A percentile compares a stretch with the other conserved stretches of the same genome.
Conservation (phyloP, 2,113 vertebrate genomes). For the Syrmaticus mikado region DNA sequence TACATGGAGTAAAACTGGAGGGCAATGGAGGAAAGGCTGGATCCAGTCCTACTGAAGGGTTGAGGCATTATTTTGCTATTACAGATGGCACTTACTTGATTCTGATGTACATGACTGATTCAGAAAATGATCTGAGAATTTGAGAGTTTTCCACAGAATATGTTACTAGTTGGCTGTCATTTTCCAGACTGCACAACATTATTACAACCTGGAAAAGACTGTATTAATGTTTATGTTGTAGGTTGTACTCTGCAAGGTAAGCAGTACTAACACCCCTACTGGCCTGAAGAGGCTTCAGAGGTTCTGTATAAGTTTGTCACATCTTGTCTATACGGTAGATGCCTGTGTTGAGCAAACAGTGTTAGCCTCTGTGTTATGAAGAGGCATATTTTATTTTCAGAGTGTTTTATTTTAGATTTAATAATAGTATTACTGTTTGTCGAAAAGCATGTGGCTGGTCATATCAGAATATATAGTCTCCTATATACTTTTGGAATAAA, state of each 20-base stretch:
- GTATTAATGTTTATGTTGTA: neutral
- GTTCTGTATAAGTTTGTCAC: neutral
- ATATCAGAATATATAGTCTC: neutral
- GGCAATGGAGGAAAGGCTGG: neutral
- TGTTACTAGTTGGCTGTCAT: neutral
- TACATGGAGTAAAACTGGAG: neutral
- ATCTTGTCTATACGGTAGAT: neutral
- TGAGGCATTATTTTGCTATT: neutral
- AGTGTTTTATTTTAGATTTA: conserved; percentile 41
- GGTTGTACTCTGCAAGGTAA: neutral
- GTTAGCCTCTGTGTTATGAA: neutral
- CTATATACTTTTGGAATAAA: neutral
- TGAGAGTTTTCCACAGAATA: neutral
- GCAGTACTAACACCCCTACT: neutral
- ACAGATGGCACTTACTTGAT: neutral
- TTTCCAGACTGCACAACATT: neutral
- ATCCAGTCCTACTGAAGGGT: neutral
- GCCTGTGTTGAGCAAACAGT: neutral
- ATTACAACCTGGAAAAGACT: neutral
- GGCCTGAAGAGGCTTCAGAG: neutral
- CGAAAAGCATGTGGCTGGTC: neutral
- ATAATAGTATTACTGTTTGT: neutral
- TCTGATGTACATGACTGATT: neutral
- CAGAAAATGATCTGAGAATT: neutral
- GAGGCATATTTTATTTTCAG: neutral